Evolutionary conservation across 1,140 invertebrate species (phyloP), one percentile per base, ranked within the genome.

Genomic region (Drosophila novamexicana): DNA sequence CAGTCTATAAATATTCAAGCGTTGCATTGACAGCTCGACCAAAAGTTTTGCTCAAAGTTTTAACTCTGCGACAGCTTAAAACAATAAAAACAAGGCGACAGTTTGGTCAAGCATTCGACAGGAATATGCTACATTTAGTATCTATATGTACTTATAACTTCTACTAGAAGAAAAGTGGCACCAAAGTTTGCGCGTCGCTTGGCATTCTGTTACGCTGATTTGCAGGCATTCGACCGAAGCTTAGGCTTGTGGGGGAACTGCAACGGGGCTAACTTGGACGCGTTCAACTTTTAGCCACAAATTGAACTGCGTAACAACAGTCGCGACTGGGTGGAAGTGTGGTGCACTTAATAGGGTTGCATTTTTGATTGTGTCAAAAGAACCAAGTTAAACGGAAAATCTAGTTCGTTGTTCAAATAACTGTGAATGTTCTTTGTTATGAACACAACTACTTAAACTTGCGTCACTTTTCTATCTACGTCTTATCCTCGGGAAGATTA

Each of bases 1-100:
- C 66, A 79, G 81, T 83, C 81, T 77, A 83, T 84, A 83, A 83
- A 84, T 84, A 84, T 84, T 73, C 77, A 68, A 59, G 57, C 44
- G 40, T 50, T 77, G 73, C 81, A 84, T 83, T 83, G 81, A 79
- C 81, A 80, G 81, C 54, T 36, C 36, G 10, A 47, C 37, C 58
- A 57, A 70, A 83, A 79, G 42, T 83, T 79, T 83, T 47, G 9
- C 29, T 18, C 45, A 77, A 83, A 76, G 66, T 83, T 84, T 82
- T 44, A 29, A 49, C 59, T 42, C 66, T 47, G 62, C 75, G 70
- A 79, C 66, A 70, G 79, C 79, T 70, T 82, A 82, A 82, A 83
- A 83, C 80, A 79, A 84, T 76, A 73, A 83, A 74, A 80, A 44
- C 50, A 58, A 52, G 22, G 56, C 37, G 18, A 7, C 45, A 16